Percentiles rank a stretch among this genome's conserved stretches.
phyloP scores from a whole-genome alignment of 2,888 invertebrate genomes.

The Coenonympha arcania region DNA sequence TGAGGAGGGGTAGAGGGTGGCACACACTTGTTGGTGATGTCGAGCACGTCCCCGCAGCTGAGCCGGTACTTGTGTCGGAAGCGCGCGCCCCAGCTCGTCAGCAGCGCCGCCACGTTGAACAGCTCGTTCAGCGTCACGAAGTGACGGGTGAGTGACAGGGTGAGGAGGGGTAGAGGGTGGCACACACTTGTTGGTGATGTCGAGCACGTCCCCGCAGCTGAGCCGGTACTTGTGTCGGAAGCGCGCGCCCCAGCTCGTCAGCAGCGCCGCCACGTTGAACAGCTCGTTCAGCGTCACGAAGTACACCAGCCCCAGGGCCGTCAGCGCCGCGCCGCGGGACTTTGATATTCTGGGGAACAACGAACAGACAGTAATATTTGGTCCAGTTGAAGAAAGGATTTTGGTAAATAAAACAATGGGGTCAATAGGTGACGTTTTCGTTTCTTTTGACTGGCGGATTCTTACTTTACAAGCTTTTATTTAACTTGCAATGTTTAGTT shows the following conservation, averaged over 20 bases:
- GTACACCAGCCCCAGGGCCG: constrained; percentile 78
- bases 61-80: constrained; percentile 78
- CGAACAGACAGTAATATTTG: no score
- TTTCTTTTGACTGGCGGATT: no score
- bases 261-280: constrained; percentile 75
- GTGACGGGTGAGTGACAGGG: no score
- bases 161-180: neutral
- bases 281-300: constrained; percentile 79
- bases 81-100: constrained; percentile 74
- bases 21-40: constrained; percentile 83
- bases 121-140: constrained; percentile 78
- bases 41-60: constrained; percentile 78
- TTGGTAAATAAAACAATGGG: no score
- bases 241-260: constrained; percentile 74
- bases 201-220: constrained; percentile 78
- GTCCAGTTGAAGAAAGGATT: no score
- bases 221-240: constrained; percentile 78
- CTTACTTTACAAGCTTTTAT: no score
- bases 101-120: constrained; percentile 75
- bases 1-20: neutral
- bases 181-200: constrained; percentile 83
- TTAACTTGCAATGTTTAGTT: no score
- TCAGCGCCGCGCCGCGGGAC: constrained; percentile 75
- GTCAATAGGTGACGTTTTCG: no score
- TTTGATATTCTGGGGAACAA: constrained; percentile 70